Conservation (phyloP, 2,113 vertebrate species). For the Tauraco erythrolophus region DNA sequence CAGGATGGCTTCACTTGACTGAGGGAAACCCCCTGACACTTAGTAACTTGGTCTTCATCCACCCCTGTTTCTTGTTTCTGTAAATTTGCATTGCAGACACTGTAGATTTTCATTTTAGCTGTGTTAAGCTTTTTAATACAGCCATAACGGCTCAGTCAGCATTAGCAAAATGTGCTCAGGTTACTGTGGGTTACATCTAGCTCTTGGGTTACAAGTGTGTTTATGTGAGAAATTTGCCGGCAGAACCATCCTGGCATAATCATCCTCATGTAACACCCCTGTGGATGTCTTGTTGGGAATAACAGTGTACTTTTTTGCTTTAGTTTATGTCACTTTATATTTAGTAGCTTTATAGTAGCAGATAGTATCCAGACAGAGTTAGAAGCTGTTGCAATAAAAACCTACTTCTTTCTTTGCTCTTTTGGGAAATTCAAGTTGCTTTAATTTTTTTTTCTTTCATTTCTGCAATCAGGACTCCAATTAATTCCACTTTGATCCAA, state of each 20-base stretch:
- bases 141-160: not conserved
- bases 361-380: not conserved
- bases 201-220: accelerated
- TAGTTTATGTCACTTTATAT: not conserved
- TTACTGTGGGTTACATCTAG: not conserved
- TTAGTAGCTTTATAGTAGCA: not conserved
- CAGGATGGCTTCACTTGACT: not conserved
- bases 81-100: not conserved
- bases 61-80: not conserved
- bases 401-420: not conserved
- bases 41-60: not conserved
- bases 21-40: not conserved
- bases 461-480: not conserved
- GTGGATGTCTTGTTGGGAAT: not conserved
- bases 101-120: not conserved
- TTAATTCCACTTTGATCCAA: not conserved
- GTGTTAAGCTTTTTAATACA: not conserved
- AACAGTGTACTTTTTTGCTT: not conserved
- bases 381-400: not conserved
- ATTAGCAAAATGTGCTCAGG: not conserved
- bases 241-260: not conserved
- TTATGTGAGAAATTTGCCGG: not conserved
- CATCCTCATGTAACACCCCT: not conserved
- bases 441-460: not conserved
- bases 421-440: not conserved